These are phyloP conservation scores for Branchellion lobata DNA, from an alignment of 2,888 invertebrate species.

Conservation along the genomic window DNA sequence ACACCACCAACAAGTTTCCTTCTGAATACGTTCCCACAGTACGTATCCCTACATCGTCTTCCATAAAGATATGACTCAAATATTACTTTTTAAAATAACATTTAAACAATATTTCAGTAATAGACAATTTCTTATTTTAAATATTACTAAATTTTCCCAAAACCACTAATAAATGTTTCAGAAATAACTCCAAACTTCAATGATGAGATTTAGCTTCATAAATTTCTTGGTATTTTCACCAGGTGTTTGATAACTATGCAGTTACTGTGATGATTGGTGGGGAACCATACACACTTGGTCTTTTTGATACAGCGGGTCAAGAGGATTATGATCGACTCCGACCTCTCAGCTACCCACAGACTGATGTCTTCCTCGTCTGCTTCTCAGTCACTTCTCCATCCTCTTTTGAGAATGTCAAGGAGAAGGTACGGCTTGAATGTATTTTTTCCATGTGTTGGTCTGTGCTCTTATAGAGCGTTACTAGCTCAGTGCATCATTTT, in stretches of 20 bases:
- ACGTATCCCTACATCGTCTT: constrained; percentile 52
- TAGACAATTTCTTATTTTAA: too few relatives aligned
- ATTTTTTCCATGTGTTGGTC: neutral
- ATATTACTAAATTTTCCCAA: too few relatives aligned
- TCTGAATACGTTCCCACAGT: constrained; percentile 69
- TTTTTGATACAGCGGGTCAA: constrained; percentile 92
- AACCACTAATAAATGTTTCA: too few relatives aligned
- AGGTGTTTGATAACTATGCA: constrained; percentile 96
- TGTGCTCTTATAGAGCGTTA: neutral
- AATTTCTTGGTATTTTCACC: too few relatives aligned
- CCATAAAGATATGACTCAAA: constrained; percentile 2
- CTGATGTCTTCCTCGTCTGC: constrained; percentile 97
- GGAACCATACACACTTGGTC: constrained; percentile 94
- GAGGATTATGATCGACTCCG: constrained; percentile 96
- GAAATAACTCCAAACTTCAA: too few relatives aligned
- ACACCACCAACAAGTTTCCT: constrained; percentile 68
- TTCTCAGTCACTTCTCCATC: constrained; percentile 98
- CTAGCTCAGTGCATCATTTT: neutral
- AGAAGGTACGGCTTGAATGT: constrained; percentile 85
- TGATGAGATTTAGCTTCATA: too few relatives aligned
- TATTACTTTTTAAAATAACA: neutral
- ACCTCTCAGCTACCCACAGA: constrained; percentile 95
- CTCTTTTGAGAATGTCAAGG: constrained; percentile 98
- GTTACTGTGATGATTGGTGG: constrained; percentile 99
- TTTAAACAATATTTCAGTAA: neutral